Conservation (phyloP, 2,888 invertebrate genomes). For the Strigamia maritima region DNA sequence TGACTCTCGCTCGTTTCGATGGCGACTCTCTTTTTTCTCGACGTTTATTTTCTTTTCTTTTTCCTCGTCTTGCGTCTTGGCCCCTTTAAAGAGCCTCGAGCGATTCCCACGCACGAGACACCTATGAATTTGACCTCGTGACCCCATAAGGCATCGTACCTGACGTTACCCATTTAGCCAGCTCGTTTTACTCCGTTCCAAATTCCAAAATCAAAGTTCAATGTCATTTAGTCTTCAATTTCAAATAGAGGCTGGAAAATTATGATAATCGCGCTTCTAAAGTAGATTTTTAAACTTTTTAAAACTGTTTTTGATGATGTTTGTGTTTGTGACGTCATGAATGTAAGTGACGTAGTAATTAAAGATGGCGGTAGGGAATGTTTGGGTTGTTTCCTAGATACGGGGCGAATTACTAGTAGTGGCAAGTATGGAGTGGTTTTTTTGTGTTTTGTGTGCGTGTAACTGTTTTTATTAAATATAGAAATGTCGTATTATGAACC, state of each 20-base stretch:
- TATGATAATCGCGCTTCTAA: background rate
- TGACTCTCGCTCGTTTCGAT: background rate
- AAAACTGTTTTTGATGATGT: background rate
- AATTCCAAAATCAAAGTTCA: constrained; percentile 13
- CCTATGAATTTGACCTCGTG: constrained; percentile 6
- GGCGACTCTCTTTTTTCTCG: background rate
- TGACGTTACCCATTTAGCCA: background rate
- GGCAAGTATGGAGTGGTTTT: background rate
- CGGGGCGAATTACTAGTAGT: background rate
- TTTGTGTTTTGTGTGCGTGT: background rate
- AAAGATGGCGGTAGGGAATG: background rate
- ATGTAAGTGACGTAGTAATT: background rate
- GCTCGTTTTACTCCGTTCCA: background rate
- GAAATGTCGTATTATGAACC: background rate
- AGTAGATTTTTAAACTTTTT: background rate
- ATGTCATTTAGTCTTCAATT: background rate
- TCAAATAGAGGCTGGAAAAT: background rate
- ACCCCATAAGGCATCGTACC: constrained; percentile 4
- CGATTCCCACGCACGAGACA: constrained; percentile 28
- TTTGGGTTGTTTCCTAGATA: background rate
- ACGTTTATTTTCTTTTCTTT: constrained; percentile 23
- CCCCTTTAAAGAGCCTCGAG: background rate
- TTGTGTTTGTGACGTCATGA: background rate
- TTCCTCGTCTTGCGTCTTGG: background rate
- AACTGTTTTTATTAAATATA: background rate